Base-by-base conservation (phyloP, 2,888 invertebrate species). In the Acleris laterana region DNA sequence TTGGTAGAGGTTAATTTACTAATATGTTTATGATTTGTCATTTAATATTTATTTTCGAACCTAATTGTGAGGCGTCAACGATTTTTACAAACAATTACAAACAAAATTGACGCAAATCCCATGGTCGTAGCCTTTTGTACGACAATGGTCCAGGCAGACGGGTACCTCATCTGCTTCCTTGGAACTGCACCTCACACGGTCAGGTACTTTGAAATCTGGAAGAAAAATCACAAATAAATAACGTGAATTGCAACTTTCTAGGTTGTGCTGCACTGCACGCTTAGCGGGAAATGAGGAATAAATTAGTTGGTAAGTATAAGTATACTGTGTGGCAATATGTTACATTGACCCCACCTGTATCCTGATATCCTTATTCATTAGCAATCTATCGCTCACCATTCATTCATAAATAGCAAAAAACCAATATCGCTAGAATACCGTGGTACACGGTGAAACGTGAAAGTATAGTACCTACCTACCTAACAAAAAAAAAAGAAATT, bases 71-170 rank as follows among this genome's bases (percentile, higher is more conserved):
- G 2, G n/a, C 16, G 17, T 53, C 17, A 28, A 55, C 38, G 17
- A 19, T 67, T 55, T 38, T 80, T 83, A 92, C 49, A 90, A 77
- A 68, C 93, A 93, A 70, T 84, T 89, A 74, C 93, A 93, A 13
- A 77, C 83, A 50, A 80, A 74, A 58, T 80, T 81, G 55, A 90
- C 79, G 69, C 93, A 93, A 32, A 93, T 70, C 1, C 93, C 93
- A 71, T 85, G 88, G 6, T 80, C 76, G 68, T 93, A 93, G 48
- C 93, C 92, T 76, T 90, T 93, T 2, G 87, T 88, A 16, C 88
- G 63, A 68, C 93, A 93, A 68, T 87, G 90, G 63, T 83, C 80
- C 62, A 83, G 80, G 69, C 93, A 93, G 2, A 80, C 68, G 0
- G 63, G 42, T 42, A 87, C 86, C 65, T 89, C 88, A 0, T 80